Percentiles rank a stretch among this genome's conserved stretches.
Evolutionary conservation across 1,140 invertebrate species (phyloP).

Genomic region (Cydia amplana): DNA sequence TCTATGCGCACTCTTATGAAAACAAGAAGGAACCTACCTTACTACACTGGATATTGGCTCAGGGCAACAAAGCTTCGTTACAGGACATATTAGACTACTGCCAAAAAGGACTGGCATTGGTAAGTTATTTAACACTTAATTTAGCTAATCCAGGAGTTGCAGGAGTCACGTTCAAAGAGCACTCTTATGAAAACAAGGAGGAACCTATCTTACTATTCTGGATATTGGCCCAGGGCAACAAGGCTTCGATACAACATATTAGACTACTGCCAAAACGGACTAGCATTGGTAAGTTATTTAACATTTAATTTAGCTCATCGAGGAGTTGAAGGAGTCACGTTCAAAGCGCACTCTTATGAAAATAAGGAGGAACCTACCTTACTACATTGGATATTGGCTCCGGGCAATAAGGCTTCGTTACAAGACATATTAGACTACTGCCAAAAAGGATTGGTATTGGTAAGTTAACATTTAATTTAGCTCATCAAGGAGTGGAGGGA

Average conservation of each 20-base stretch:
- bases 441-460: constrained; percentile 85
- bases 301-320: constrained; percentile 35
- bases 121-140: constrained; percentile 49
- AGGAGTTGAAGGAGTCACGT: constrained; percentile 60
- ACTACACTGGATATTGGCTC: constrained; percentile 90
- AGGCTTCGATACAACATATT: constrained; percentile 89
- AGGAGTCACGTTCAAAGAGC: constrained; percentile 57
- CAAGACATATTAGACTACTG: no score
- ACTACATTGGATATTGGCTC: no score
- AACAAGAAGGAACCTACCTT: constrained; percentile 80
- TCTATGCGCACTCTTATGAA: constrained; percentile 58
- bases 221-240: constrained; percentile 90
- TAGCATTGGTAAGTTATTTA: no score
- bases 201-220: constrained; percentile 86
- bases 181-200: constrained; percentile 64
- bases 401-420: no score
- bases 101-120: constrained; percentile 84
- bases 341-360: constrained; percentile 59
- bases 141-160: no score
- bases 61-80: constrained; percentile 89
- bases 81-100: constrained; percentile 90
- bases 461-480: constrained; percentile 42
- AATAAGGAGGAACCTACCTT: constrained; percentile 67
- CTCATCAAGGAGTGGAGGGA: constrained; percentile 55
- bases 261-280: constrained; percentile 87